Evolutionary conservation across 2,797 vertebrate species (phyloP).

Genomic region (Poecile montanus): DNA sequence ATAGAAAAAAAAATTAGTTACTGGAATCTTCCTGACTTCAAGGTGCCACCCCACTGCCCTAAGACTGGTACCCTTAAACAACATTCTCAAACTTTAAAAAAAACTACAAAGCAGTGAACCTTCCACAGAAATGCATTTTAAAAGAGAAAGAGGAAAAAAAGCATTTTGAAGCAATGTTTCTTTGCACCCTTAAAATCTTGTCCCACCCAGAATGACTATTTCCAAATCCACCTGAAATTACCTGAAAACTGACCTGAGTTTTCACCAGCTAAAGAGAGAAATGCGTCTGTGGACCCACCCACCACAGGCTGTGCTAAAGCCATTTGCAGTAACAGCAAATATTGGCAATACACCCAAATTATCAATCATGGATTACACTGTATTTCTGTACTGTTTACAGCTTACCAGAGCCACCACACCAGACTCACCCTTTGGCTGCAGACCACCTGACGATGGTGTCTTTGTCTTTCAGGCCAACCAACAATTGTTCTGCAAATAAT

Average conservation of each 20-base stretch:
- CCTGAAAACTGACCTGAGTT: background rate
- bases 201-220: background rate
- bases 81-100: background rate
- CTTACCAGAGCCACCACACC: background rate
- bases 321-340: background rate
- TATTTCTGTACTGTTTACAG: background rate
- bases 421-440: conserved; percentile 93
- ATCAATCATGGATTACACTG: background rate
- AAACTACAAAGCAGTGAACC: background rate
- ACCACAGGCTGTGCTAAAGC: background rate
- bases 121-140: background rate
- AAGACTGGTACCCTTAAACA: background rate
- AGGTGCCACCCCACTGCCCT: background rate
- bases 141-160: background rate
- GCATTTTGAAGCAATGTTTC: background rate
- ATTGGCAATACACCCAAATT: background rate
- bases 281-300: background rate
- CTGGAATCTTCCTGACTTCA: background rate
- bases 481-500: conserved; percentile 85
- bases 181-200: background rate
- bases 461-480: conserved; percentile 94
- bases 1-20: background rate
- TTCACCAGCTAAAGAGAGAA: background rate
- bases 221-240: background rate
- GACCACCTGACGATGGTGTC: conserved; percentile 98